A percentile compares a stretch with the other conserved stretches of the same genome.
Evolutionary conservation across 2,888 invertebrate genomes (phyloP).

Genomic region (Nomada ruficornis): DNA sequence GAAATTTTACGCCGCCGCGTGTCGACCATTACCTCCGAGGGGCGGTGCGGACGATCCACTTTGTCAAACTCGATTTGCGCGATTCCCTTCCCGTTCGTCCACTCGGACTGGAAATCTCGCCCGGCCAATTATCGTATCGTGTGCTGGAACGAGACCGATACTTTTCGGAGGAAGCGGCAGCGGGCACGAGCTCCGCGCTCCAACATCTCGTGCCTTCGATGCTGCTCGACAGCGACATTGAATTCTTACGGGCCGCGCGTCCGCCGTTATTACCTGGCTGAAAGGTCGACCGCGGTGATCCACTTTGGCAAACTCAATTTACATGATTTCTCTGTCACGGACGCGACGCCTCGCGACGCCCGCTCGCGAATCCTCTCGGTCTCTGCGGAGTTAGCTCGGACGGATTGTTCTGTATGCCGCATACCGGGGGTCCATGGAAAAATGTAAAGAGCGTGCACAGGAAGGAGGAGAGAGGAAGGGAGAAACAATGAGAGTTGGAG

Average conservation of each 20-base stretch:
- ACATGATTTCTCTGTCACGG: constrained; percentile 41
- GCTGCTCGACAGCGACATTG: too few relatives aligned
- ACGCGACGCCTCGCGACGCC: background rate
- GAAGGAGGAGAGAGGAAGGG: constrained; percentile 29
- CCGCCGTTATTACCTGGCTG: constrained; percentile 40
- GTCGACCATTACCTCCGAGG: constrained; percentile 51
- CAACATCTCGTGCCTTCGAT: background rate
- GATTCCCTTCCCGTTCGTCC: constrained; percentile 54
- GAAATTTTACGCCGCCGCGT: constrained; percentile 47
- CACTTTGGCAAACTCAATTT: constrained; percentile 68
- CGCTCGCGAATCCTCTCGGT: constrained; percentile 30
- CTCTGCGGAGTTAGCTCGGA: constrained; percentile 64
- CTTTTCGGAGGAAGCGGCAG: background rate
- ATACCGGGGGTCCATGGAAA: constrained; percentile 64
- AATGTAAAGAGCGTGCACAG: constrained; percentile 63
- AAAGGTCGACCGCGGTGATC: constrained; percentile 48
- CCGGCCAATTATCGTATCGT: constrained; percentile 46
- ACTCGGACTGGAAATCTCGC: constrained; percentile 16
- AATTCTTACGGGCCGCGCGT: constrained; percentile 46
- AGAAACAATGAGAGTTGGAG: background rate
- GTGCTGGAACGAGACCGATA: constrained; percentile 13
- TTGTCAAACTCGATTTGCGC: constrained; percentile 69
- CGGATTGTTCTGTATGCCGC: constrained; percentile 69
- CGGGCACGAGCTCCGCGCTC: background rate
- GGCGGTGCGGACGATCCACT: constrained; percentile 54